Conservation (phyloP, 2,113 vertebrate genomes). For the Phrynocephalus versicolor region DNA sequence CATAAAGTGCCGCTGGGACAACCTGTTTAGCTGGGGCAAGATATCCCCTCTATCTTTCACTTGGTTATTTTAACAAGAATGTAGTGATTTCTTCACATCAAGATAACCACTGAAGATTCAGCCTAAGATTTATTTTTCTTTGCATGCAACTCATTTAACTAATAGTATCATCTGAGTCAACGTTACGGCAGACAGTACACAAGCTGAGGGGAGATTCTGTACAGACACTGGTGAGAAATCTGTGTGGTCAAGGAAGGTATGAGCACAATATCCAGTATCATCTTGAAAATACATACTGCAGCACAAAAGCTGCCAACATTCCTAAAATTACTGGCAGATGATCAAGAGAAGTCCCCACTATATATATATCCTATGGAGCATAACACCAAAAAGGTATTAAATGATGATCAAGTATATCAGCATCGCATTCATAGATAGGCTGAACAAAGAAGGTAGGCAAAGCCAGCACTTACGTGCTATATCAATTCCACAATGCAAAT, state of each 20-base stretch:
- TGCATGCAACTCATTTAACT: background rate
- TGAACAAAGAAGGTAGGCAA: background rate
- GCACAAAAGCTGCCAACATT: background rate
- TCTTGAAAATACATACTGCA: slow-evolving; percentile 7
- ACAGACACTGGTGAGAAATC: slow-evolving; percentile 20
- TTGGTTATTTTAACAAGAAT: slow-evolving; percentile 26
- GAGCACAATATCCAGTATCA: slow-evolving; percentile 20
- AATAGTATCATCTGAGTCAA: slow-evolving; percentile 13
- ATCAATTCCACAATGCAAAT: background rate
- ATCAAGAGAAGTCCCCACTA: background rate
- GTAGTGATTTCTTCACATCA: slow-evolving; percentile 30
- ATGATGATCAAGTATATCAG: background rate
- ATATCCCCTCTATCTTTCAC: background rate
- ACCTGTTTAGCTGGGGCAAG: slow-evolving; percentile 10
- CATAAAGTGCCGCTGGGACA: slow-evolving; percentile 42
- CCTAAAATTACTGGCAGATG: no score
- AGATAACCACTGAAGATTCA: slow-evolving; percentile 45
- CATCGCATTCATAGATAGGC: background rate
- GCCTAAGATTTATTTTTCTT: background rate
- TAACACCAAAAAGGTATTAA: slow-evolving; percentile 25
- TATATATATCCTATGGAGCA: background rate
- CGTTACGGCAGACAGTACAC: slow-evolving; percentile 6
- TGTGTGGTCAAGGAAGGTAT: slow-evolving; percentile 29
- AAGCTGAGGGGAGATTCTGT: background rate
- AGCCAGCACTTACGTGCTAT: background rate